Conservation (phyloP, 1,140 invertebrate species). For the Drosophila subpulchrella region DNA sequence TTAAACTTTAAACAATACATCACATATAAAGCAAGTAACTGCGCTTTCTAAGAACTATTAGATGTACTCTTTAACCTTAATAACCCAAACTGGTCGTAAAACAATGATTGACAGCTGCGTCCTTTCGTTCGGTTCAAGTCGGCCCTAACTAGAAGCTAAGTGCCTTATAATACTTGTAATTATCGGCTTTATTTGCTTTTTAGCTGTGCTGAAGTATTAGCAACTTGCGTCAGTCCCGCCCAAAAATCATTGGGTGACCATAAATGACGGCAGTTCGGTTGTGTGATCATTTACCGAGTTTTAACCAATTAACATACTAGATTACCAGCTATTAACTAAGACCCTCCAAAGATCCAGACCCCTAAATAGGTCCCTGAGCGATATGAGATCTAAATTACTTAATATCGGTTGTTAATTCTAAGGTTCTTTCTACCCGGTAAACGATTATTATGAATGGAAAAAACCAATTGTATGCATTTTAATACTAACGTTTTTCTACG, state of each 20-base stretch:
- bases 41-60: constrained; percentile 18
- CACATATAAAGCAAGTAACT: constrained; percentile 9
- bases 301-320: constrained; percentile 28
- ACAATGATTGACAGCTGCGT: constrained; percentile 25
- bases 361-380: constrained; percentile 16
- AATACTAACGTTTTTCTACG: neutral
- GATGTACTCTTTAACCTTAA: neutral
- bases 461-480: constrained; percentile 16
- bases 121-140: constrained; percentile 9
- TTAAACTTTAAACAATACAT: neutral
- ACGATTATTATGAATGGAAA: constrained; percentile 17
- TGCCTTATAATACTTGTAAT: constrained; percentile 19
- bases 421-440: constrained; percentile 5
- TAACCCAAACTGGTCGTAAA: neutral
- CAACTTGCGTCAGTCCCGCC: constrained; percentile 25
- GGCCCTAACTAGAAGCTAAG: constrained; percentile 9
- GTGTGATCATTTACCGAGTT: constrained; percentile 24
- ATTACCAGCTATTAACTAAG: constrained; percentile 37
- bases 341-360: constrained; percentile 36
- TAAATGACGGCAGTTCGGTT: constrained; percentile 13
- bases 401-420: constrained; percentile 7
- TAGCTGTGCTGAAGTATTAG: constrained; percentile 20
- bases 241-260: constrained; percentile 31
- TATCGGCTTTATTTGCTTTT: constrained; percentile 16
- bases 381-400: constrained; percentile 30